phyloP scores from a whole-genome alignment of 2,888 invertebrate genomes.

The Cepaea hortensis region DNA sequence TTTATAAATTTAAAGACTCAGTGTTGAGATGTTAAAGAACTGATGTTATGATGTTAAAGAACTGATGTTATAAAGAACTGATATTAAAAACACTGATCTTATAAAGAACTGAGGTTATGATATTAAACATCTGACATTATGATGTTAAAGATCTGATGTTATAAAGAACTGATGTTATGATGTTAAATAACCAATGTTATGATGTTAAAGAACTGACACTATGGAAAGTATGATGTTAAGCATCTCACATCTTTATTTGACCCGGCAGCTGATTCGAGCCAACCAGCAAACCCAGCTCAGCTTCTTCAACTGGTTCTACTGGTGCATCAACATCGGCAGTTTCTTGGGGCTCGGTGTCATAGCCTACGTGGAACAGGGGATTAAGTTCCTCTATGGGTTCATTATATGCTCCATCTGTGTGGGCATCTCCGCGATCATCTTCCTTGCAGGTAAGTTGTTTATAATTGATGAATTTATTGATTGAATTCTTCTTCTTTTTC shows the following conservation, averaged over 20 bases:
- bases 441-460: conserved; percentile 68
- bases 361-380: conserved; percentile 76
- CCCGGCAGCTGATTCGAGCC: conserved; percentile 66
- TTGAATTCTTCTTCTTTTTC: neutral
- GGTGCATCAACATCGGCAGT: conserved; percentile 78
- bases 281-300: conserved; percentile 72
- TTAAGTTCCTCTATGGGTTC: conserved; percentile 76
- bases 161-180: too few relatives aligned
- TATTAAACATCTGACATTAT: too few relatives aligned
- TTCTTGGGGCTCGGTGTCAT: conserved; percentile 76
- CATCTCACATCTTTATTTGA: neutral
- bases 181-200: too few relatives aligned
- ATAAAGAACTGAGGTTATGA: too few relatives aligned
- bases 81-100: too few relatives aligned
- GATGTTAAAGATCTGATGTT: too few relatives aligned
- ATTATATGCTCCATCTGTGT: conserved; percentile 73
- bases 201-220: too few relatives aligned
- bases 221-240: too few relatives aligned
- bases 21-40: too few relatives aligned
- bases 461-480: neutral
- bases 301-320: conserved; percentile 78
- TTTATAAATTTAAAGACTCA: too few relatives aligned
- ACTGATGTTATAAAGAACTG: too few relatives aligned
- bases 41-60: too few relatives aligned
- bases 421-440: conserved; percentile 72